Base-by-base conservation (phyloP, 2,113 vertebrate species). In the Paradisaea rubra region DNA sequence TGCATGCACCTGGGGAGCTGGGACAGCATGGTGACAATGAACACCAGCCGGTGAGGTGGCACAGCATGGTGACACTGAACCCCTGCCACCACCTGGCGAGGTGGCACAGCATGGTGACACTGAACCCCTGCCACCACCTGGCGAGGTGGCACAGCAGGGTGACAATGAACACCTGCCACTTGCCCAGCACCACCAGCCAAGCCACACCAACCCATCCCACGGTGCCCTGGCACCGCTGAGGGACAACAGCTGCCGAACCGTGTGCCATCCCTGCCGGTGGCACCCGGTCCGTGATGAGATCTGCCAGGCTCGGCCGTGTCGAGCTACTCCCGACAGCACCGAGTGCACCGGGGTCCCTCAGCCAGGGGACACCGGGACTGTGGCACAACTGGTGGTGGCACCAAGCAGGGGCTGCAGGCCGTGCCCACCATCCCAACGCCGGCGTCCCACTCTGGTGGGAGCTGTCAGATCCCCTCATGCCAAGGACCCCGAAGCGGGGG, bases 41-140 rank as follows among this genome's bases (percentile, higher is more conserved):
- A 25, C 28, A 15, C 21, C 56, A 31, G 27, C 11, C 4, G 2
- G 17, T 0, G 2, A 63, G 30, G 18, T 78, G 59, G 59, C 1
- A 78, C 37, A n/a, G 15, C 19, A 22, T 0, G 9, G 39, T 65
- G 49, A 79, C 60, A 44, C 2, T 6, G 49, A 42, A 42, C 45
- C 4, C 30, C 37, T 22, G 24, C 33, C 12, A 23, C 8, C 27
- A 12, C 41, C 39, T 3, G 2, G 21, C 0, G 2, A 33, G 13
- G n/a, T 14, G 52, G n/a, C 1, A 59, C 27, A 22, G 11, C 35
- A 23, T 5, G 11, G 42, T 52, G 59, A 42, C 74, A 64, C 2
- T 5, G 19, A 42, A 52, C 73, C 4, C 45, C 30, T 25, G 20
- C 13, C 79, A n/a, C 21, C 25, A 33, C 1, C 45, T 5, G 3